Percentiles rank a stretch among this genome's conserved stretches.
Conservation (phyloP, 1,140 invertebrate genomes). For the Anastrepha ludens region DNA sequence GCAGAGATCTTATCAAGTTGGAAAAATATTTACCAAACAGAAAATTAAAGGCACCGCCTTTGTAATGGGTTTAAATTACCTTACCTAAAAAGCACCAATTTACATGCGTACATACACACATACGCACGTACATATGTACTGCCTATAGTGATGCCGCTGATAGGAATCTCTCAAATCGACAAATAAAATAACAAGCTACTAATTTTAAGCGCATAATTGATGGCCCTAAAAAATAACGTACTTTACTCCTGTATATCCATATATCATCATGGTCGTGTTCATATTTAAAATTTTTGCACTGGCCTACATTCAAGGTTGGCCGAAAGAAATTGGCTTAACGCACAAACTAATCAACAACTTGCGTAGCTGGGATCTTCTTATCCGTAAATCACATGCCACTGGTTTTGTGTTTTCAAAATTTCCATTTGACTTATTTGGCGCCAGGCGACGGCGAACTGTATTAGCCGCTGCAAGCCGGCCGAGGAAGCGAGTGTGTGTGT, state of each 20-base stretch:
- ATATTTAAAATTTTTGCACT: neutral
- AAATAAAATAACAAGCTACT: slow-evolving; percentile 13
- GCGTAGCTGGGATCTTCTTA: neutral
- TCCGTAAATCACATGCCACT: slow-evolving; percentile 9
- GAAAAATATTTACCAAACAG: slow-evolving; percentile 44
- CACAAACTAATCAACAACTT: neutral
- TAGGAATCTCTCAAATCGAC: neutral
- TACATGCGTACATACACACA: neutral
- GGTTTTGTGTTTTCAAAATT: slow-evolving; percentile 19
- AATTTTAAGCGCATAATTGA: slow-evolving; percentile 37
- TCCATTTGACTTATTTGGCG: slow-evolving; percentile 39
- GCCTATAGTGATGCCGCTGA: neutral
- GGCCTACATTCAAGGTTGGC: neutral
- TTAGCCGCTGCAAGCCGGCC: neutral
- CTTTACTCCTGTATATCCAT: neutral
- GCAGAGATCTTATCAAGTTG: slow-evolving; percentile 18
- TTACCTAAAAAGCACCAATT: no score
- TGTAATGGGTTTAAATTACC: neutral
- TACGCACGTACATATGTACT: neutral
- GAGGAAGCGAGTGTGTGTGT: neutral
- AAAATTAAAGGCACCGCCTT: slow-evolving; percentile 12
- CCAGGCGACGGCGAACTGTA: neutral
- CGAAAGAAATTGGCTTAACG: slow-evolving; percentile 18
- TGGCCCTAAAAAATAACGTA: neutral
- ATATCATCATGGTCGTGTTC: neutral